These are phyloP conservation scores for Ageneiosus marmoratus DNA, from an alignment of 2,113 vertebrate genomes.

Conservation along the genomic window DNA sequence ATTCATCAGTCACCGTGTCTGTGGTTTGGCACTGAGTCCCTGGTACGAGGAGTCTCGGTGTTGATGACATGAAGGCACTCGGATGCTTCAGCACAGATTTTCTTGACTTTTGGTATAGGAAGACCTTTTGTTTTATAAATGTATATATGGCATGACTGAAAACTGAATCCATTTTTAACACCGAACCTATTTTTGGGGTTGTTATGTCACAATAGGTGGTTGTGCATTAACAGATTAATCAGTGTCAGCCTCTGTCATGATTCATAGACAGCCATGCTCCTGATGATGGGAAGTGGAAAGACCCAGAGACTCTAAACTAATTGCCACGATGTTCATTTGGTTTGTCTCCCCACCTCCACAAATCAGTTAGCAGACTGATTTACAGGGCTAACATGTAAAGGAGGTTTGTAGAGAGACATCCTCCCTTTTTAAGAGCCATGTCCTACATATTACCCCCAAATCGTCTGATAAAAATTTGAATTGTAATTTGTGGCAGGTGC, in stretches of 20 bases:
- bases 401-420: constrained; percentile 10
- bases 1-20: constrained; percentile 69
- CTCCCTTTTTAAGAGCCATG: constrained; percentile 45
- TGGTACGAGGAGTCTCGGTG: constrained; percentile 69
- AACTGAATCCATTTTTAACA: background rate
- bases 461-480: constrained; percentile 30
- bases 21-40: constrained; percentile 59
- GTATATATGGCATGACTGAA: background rate
- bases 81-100: background rate
- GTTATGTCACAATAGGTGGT: background rate
- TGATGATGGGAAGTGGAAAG: constrained; percentile 9
- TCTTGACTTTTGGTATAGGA: background rate
- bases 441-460: constrained; percentile 46
- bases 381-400: constrained; percentile 11
- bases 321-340: background rate
- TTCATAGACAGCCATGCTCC: background rate
- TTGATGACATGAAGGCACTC: background rate
- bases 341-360: background rate
- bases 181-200: background rate
- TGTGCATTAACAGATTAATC: background rate
- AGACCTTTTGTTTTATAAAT: background rate
- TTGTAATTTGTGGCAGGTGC: constrained; percentile 44
- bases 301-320: constrained; percentile 10
- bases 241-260: background rate
- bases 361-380: constrained; percentile 34